Percentiles rank a stretch among this genome's conserved stretches.
These are phyloP conservation scores for Bujurquina vittata DNA, from an alignment of 2,113 vertebrate species.

Conservation along the genomic window DNA sequence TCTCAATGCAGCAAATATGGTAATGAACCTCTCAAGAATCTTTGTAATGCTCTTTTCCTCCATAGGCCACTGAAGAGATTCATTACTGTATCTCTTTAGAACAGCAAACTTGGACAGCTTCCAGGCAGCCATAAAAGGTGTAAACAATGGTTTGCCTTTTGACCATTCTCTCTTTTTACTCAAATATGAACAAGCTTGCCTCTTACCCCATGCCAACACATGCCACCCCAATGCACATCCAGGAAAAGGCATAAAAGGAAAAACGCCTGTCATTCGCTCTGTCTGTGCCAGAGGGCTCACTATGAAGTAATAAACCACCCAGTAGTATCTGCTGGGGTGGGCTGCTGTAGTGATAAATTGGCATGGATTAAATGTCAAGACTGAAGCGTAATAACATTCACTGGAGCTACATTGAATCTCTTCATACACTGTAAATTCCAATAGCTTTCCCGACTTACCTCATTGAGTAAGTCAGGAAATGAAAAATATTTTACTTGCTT, in stretches of 20 bases:
- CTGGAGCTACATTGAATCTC: constrained; percentile 44
- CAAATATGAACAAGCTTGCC: constrained; percentile 14
- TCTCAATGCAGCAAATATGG: constrained; percentile 53
- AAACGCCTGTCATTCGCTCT: constrained; percentile 31
- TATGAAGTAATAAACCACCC: constrained; percentile 43
- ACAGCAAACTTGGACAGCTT: constrained; percentile 43
- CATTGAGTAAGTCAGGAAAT: not conserved
- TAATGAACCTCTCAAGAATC: constrained; percentile 61
- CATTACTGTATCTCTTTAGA: constrained; percentile 46
- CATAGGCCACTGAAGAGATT: constrained; percentile 51
- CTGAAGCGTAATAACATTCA: constrained; percentile 55
- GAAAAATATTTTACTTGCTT: not conserved
- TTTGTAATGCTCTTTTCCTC: constrained; percentile 48
- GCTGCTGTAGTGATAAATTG: constrained; percentile 69
- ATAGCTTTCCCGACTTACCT: not conserved
- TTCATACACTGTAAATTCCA: constrained; percentile 13
- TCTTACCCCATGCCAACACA: not conserved
- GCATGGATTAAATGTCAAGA: constrained; percentile 79
- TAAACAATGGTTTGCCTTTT: constrained; percentile 39
- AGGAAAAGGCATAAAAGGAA: constrained; percentile 13
- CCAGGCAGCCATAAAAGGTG: constrained; percentile 46
- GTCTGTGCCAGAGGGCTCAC: constrained; percentile 19
- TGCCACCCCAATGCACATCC: not conserved
- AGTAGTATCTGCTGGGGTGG: constrained; percentile 46
- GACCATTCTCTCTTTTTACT: constrained; percentile 36